A percentile compares a stretch with the other conserved stretches of the same genome.
These are phyloP conservation scores for Nannospalax galili DNA, from an alignment of 2,113 vertebrate species.

Conservation along the genomic window DNA sequence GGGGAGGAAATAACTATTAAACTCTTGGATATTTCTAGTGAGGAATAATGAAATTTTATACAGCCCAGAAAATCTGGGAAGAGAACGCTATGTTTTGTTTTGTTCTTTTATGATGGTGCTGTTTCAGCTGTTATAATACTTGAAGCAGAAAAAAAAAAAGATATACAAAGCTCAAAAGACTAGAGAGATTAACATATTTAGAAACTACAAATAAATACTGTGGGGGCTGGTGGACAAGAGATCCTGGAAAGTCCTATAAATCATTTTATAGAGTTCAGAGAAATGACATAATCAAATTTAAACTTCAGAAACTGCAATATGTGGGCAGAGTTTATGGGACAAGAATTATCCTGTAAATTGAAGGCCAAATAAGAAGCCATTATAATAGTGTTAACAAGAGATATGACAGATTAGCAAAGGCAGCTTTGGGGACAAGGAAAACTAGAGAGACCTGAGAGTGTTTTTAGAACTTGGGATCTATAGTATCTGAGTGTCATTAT, in stretches of 20 bases:
- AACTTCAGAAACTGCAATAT: background rate
- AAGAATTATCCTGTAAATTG: background rate
- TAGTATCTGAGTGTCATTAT: background rate
- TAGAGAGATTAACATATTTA: slow-evolving; percentile 6
- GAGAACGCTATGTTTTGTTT: background rate
- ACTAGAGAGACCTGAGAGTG: background rate
- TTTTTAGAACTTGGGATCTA: background rate
- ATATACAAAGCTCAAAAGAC: slow-evolving; percentile 47
- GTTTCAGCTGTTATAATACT: background rate
- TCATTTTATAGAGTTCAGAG: background rate
- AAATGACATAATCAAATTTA: background rate
- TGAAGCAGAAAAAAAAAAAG: slow-evolving; percentile 57
- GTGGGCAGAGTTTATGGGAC: background rate
- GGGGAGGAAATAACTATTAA: background rate
- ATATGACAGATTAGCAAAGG: too few relatives aligned
- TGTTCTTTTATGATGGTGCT: background rate
- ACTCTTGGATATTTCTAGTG: background rate
- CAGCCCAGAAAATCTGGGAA: background rate
- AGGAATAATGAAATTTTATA: background rate
- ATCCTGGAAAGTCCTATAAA: background rate
- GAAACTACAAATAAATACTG: slow-evolving; percentile 13
- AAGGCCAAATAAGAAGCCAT: background rate
- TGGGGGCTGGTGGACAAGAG: background rate
- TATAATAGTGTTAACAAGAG: background rate
- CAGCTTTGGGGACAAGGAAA: background rate